These are phyloP conservation scores for Phaenicophaeus curvirostris DNA, from an alignment of 2,797 vertebrate genomes.

Conservation along the genomic window DNA sequence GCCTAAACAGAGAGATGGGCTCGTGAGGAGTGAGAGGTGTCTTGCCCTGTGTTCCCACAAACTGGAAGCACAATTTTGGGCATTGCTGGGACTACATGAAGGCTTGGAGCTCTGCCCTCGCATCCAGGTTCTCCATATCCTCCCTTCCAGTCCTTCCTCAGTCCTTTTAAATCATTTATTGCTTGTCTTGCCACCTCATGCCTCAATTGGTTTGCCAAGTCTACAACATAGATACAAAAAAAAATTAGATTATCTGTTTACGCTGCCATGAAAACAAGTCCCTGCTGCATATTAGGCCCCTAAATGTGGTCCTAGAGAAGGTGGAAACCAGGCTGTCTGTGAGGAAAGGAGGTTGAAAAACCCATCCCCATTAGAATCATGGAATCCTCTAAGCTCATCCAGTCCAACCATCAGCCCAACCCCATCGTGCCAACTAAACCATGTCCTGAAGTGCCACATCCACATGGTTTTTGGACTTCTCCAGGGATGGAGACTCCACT, in stretches of 20 bases:
- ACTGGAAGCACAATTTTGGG: accelerated
- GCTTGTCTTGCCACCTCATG: not conserved
- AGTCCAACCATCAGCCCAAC: no score
- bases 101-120: not conserved
- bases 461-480: no score
- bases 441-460: no score
- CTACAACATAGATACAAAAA: not conserved
- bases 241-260: not conserved
- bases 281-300: not conserved
- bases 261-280: accelerated
- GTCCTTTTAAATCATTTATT: not conserved
- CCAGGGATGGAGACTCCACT: no score
- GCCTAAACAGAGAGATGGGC: not conserved
- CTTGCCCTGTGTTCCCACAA: not conserved
- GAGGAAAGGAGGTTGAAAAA: not conserved
- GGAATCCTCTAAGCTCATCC: no score
- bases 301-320: not conserved
- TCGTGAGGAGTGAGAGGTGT: not conserved
- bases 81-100: accelerated
- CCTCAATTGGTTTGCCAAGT: not conserved
- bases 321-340: not conserved
- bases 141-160: not conserved
- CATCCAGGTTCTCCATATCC: not conserved
- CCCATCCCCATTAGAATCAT: no score
- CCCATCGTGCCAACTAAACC: no score